Evolutionary conservation across 1,140 invertebrate genomes (phyloP).

Genomic region (Plectus sambesii): DNA sequence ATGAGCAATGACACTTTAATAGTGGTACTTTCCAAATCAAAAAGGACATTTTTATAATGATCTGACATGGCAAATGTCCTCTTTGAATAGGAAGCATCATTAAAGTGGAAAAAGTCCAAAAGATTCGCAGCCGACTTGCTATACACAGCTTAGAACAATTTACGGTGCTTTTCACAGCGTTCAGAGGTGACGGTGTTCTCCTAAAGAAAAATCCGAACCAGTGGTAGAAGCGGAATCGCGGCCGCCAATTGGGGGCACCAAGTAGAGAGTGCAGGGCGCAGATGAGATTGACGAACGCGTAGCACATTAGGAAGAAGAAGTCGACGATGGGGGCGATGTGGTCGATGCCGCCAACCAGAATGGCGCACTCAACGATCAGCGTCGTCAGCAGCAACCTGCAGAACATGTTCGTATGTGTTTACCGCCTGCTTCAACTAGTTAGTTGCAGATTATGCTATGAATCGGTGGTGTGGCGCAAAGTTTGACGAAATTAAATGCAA

Average conservation of each 20-base stretch:
- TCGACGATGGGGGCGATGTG: slow-evolving; percentile 42
- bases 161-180: slow-evolving; percentile 58
- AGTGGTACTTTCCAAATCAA: no score
- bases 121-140: no score
- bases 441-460: no score
- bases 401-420: no score
- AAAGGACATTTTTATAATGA: no score
- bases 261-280: slow-evolving; percentile 87
- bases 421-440: no score
- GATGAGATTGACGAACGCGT: slow-evolving; percentile 96
- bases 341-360: slow-evolving; percentile 43
- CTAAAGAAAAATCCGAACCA: slow-evolving; percentile 58
- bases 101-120: no score
- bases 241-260: slow-evolving; percentile 93
- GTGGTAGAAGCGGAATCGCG: slow-evolving; percentile 93
- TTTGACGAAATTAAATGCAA: no score
- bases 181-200: background rate
- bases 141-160: no score
- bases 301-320: slow-evolving; percentile 96
- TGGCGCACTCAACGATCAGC: slow-evolving; percentile 57
- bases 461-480: no score
- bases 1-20: slow-evolving; percentile 20
- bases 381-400: slow-evolving; percentile 79
- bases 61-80: no score
- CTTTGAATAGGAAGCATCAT: no score